A percentile compares a stretch with the other conserved stretches of the same genome.
phyloP scores from a whole-genome alignment of 92 coral and sea anemone genomes.

The Virgularia gustaviana region DNA sequence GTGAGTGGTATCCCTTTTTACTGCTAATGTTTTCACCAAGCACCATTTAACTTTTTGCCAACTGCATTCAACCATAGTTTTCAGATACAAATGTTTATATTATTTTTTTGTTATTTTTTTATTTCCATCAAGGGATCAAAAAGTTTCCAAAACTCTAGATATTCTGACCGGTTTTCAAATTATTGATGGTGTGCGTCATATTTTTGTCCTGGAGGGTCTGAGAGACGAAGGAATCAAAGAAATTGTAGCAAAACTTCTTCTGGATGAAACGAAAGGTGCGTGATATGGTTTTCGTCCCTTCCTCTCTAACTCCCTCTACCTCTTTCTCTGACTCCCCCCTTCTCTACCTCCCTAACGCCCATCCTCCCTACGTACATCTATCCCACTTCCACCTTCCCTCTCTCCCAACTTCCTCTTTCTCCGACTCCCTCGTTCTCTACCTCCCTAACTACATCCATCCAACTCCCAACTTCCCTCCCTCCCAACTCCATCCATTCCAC shows the following conservation, averaged over 20 bases:
- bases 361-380: too few species aligned
- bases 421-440: too few species aligned
- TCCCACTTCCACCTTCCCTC: too few species aligned
- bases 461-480: too few species aligned
- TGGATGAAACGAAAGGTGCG: conserved; percentile 79
- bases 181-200: conserved; percentile 85
- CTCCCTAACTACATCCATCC: too few species aligned
- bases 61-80: not conserved
- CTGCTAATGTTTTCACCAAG: not conserved
- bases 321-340: too few species aligned
- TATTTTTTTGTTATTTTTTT: too few species aligned
- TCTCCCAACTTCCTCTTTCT: too few species aligned
- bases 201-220: conserved; percentile 89
- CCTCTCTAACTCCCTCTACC: too few species aligned
- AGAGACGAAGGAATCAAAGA: conserved; percentile 63
- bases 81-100: not conserved
- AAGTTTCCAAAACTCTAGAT: conserved; percentile 64
- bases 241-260: conserved; percentile 68
- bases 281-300: too few species aligned
- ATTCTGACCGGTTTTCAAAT: conserved; percentile 95
- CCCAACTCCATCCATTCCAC: too few species aligned
- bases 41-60: not conserved
- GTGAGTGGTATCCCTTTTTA: conserved; percentile 44
- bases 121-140: conserved; percentile 59
- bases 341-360: too few species aligned